Evolutionary conservation across 1,140 invertebrate genomes (phyloP), one percentile per base, ranked within the genome.

Genomic region (Brachionus sp.): DNA sequence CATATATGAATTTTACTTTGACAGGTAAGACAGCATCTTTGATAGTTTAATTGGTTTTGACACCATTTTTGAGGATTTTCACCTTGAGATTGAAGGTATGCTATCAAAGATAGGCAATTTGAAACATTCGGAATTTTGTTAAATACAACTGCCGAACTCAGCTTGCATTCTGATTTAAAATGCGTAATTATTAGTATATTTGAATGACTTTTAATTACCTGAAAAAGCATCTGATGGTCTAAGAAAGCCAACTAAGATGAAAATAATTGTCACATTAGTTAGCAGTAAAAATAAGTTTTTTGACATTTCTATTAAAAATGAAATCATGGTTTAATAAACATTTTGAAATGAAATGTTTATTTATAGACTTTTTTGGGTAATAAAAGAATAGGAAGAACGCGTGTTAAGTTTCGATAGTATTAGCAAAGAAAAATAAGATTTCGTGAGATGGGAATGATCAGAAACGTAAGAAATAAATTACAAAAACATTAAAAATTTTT

Each of bases 21-120:
- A 62, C 77, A 80, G 33, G 77, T 62, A 12, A 80, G 39, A 66
- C 77, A 80, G 25, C 77, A 80, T 80, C 39, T 57, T n/a, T 62
- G 77, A 35, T 62, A 62, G 12, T 80, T 80, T 13, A 42, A 35
- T 39, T 57, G 50, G 57, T 62, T 80, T 62, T 57, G 25, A 19
- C 77, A 80, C 77, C 77, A 80, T 62, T 66, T 80, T 29, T 62
- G 77, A 57, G 39, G 35, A 39, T 66, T 35, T 35, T 80, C 16
- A 13, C 77, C 77, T 19, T 37, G 62, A 23, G 77, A 80, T 57
- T 66, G 50, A 37, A 25, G 62, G 33, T 62, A 80, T 5, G 77
- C 77, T 10, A 80, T 37, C 46, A 57, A 62, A 16, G 46, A 19
- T 57, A 80, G 13, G 25, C 77, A 80, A 42, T 80, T 66, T 19